Conservation (phyloP, 2,888 invertebrate species). For the Autographa pulchrina region DNA sequence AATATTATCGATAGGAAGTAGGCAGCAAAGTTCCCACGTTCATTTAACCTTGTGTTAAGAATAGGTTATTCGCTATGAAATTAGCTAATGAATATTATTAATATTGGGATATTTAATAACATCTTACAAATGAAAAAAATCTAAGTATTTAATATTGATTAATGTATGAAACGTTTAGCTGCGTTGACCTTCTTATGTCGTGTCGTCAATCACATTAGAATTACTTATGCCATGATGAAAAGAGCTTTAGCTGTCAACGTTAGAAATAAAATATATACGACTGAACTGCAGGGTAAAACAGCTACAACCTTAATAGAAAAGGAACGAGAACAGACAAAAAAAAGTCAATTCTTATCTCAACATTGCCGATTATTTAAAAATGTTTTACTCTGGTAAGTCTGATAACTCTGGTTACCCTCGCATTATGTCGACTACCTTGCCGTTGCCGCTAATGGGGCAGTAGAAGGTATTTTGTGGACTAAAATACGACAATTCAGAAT, state of each 20-base stretch:
- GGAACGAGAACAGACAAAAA: too few species aligned
- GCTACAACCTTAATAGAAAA: not conserved
- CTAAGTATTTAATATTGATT: not conserved
- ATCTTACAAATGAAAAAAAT: not conserved
- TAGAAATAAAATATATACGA: not conserved
- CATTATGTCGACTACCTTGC: not conserved
- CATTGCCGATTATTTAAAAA: not conserved
- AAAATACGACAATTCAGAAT: not conserved
- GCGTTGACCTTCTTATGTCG: constrained; percentile 1
- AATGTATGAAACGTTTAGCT: not conserved
- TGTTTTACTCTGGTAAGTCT: not conserved
- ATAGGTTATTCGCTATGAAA: constrained; percentile 26
- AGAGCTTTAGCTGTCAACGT: not conserved
- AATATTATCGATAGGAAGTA: constrained; percentile 52
- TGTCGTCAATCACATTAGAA: not conserved
- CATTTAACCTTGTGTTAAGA: constrained; percentile 33
- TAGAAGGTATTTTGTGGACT: not conserved
- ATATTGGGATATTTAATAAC: not conserved
- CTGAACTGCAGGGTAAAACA: not conserved
- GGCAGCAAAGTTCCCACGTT: constrained; percentile 36
- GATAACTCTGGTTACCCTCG: not conserved
- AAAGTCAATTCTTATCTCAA: not conserved
- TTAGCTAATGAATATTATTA: constrained; percentile 3
- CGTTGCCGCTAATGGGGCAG: not conserved
- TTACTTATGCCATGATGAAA: not conserved